Evolutionary conservation across 2,113 vertebrate genomes (phyloP), one percentile per base, ranked within the genome.

Genomic region (Amphiprion percula): DNA sequence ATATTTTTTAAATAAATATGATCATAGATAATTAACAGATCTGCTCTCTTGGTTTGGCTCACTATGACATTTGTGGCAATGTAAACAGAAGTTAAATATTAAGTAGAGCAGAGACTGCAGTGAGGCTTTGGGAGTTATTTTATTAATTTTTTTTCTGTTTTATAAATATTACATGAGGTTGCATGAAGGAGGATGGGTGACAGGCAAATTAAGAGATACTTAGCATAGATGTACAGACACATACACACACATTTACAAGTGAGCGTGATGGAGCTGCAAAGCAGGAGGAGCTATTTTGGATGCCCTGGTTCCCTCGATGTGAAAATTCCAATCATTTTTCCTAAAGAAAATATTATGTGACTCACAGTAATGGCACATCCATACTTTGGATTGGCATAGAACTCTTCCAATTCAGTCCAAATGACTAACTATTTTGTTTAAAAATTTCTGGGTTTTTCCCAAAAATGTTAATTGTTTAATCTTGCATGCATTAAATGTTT

Each of bases 11-110:
- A 71, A 89, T 86, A 79, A 72, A 78, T 73, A 44, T 56, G 39
- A 74, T 85, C 52, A 66, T 85, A 68, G 80, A 90, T 88, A 89
- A 90, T 90, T 84, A 77, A 88, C 70, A 68, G 49, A 28, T 39
- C 50, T 41, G 80, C 61, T 76, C 69, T 74, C 61, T 67, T 14
- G 64, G 64, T 79, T 87, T 89, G 39, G 66, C 80, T 87, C 67
- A 33, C 69, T 74, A 21, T 68, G 79, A 75, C 73, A 77, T 82
- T 84, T 77, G 37, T 64, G 71, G 79, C 55, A 83, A 77, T n/a
- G n/a, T 87, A 89, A 92, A 91, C 79, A 89, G 47, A 66, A 54
- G 84, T 90, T 67, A 90, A 87, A 91, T 90, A 90, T 90, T 92
- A 82, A 90, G 84, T 62, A 71, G 67, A 58, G 37, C 65, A 59